Evolutionary conservation across 2,113 vertebrate species (phyloP).

Genomic region (Tautogolabrus adspersus): DNA sequence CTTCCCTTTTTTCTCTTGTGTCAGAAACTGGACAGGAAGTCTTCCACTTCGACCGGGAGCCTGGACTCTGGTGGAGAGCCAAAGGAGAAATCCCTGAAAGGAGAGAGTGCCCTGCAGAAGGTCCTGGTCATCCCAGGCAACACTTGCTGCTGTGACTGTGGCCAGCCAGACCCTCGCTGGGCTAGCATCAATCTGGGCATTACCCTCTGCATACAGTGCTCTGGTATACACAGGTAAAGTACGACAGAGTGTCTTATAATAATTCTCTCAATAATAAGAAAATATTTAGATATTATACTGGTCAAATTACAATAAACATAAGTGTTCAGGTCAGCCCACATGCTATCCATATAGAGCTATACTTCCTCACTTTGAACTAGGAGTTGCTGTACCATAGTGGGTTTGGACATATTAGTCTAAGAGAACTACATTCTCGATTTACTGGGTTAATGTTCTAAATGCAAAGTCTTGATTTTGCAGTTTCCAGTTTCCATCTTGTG

Average conservation of each 20-base stretch:
- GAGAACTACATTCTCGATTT: too few relatives aligned
- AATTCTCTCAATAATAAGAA: background rate
- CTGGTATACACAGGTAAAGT: conserved; percentile 94
- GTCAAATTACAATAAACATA: too few relatives aligned
- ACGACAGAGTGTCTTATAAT: background rate
- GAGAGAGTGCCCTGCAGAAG: conserved; percentile 92
- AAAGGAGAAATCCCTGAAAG: conserved; percentile 92
- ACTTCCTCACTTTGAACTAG: too few relatives aligned
- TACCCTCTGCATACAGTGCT: conserved; percentile 96
- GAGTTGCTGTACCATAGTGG: too few relatives aligned
- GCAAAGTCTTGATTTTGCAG: background rate
- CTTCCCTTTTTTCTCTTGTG: conserved; percentile 23
- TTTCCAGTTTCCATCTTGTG: background rate
- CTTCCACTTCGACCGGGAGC: conserved; percentile 90
- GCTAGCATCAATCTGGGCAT: conserved; percentile 99
- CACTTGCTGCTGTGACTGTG: conserved; percentile 92
- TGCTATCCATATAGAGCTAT: too few relatives aligned
- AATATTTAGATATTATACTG: too few relatives aligned
- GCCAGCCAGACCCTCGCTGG: conserved; percentile 94
- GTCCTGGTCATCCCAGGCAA: conserved; percentile 93
- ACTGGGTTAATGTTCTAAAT: too few relatives aligned
- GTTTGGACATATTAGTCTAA: too few relatives aligned
- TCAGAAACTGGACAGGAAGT: conserved; percentile 93
- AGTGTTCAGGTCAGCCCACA: too few relatives aligned
- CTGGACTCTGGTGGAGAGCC: conserved; percentile 89